Evolutionary conservation across 2,113 vertebrate genomes (phyloP), one percentile per base, ranked within the genome.

Genomic region (Pomatorhinus ruficollis): DNA sequence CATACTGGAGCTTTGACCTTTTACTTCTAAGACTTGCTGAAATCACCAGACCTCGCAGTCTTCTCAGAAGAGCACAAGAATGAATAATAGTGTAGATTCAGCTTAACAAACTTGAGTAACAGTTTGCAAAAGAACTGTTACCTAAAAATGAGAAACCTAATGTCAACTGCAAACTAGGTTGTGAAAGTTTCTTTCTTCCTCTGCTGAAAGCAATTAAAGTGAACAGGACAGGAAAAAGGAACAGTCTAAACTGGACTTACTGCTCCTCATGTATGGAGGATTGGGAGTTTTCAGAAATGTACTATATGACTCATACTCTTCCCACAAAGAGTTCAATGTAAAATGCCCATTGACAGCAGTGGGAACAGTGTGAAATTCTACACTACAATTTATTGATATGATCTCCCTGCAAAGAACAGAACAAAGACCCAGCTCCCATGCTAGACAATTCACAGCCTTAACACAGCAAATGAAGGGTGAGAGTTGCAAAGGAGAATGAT

Each of bases 321-420:
- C 57, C 84, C 37, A 71, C 0, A 0, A 57, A 65, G 56, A 83
- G 44, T 84, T 93, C 63, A 54, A 3, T 24, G 37, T 69, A 84
- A 96, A 94, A 93, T 89, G 54, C 13, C 84, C 66, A 93, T 23
- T 85, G 93, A 87, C 74, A 91, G 40, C 74, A 83, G 57, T 61
- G 57, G 74, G 84, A 97, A 80, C 87, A 89, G 83, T 54, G 66
- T 93, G 93, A 94, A 94, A 94, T 82, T 89, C 75, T 79, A 89
- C 70, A 50, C 68, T 79, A 72, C 61, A 82, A 94, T 96, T 87
- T 89, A 83, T 95, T 87, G 84, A 96, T 94, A 96, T 44, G 70
- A 94, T 95, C 90, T 95, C 56, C n/a, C 70, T 87, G 65, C 25
- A 89, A 95, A 91, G 92, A 94, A 68, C 47, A 87, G 87, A 91